These are phyloP conservation scores for Echinometra lucunter DNA, from an alignment of 53 echinoderm and acorn worm species.

Conservation along the genomic window DNA sequence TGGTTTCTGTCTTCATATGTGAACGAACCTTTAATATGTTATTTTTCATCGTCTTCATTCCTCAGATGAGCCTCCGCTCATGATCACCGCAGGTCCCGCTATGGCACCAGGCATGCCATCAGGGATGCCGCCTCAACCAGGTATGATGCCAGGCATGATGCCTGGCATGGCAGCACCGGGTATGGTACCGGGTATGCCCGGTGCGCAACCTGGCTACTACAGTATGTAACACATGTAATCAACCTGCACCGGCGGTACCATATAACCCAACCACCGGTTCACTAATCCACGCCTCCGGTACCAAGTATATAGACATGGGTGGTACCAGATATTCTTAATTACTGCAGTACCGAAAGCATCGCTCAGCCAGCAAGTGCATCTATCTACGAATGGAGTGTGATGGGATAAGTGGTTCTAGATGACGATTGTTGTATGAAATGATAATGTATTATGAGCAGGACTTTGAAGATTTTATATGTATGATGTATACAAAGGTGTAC, in stretches of 20 bases:
- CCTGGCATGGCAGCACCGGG: conserved; percentile 71
- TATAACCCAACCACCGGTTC: conserved; percentile 47
- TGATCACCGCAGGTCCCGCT: conserved; percentile 92
- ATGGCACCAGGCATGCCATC: conserved; percentile 80
- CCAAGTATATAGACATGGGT: conserved; percentile 35
- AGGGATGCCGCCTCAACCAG: conserved; percentile 76
- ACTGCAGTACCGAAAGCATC: background rate
- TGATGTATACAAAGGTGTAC: conserved; percentile 61
- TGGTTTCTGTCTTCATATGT: no score
- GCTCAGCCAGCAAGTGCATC: conserved; percentile 50
- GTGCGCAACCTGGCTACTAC: conserved; percentile 78
- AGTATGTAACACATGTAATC: conserved; percentile 75
- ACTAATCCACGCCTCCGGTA: conserved; percentile 34
- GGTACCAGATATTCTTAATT: conserved; percentile 8
- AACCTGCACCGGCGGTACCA: conserved; percentile 25
- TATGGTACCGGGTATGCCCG: conserved; percentile 76
- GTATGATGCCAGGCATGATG: conserved; percentile 70
- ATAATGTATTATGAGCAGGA: conserved; percentile 2
- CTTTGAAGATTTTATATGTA: conserved; percentile 53
- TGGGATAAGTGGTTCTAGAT: conserved; percentile 10
- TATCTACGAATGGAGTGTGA: background rate
- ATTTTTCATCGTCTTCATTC: background rate
- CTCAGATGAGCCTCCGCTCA: conserved; percentile 89
- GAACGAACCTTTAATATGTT: background rate
- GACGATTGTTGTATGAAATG: conserved; percentile 28